Percentiles rank a stretch among this genome's conserved stretches.
phyloP scores from a whole-genome alignment of 1,140 invertebrate genomes.

The Sinonovacula constricta region DNA sequence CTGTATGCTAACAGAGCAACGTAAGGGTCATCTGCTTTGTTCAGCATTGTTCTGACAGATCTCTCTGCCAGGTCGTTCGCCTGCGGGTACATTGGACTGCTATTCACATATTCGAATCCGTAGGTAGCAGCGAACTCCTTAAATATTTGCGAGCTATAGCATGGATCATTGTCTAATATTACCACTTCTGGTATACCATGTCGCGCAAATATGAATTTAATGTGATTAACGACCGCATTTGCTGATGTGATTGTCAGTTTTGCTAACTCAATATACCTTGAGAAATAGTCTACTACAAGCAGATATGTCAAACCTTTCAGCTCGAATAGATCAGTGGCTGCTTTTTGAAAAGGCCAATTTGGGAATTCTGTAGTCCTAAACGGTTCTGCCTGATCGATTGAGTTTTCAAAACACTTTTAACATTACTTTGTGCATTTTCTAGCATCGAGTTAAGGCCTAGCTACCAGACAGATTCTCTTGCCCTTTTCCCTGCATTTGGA shows the following conservation, averaged over 20 bases:
- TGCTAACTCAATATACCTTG: constrained; percentile 42
- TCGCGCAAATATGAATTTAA: constrained; percentile 8
- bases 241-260: background rate
- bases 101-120: background rate
- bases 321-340: too few species aligned
- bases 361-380: too few species aligned
- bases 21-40: background rate
- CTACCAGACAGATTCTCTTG: constrained; percentile 53
- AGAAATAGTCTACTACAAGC: too few species aligned
- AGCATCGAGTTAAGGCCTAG: too few species aligned
- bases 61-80: too few species aligned
- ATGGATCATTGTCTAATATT: background rate
- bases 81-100: background rate
- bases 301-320: too few species aligned
- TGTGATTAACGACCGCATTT: background rate
- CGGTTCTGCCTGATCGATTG: too few species aligned
- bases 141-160: background rate
- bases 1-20: background rate
- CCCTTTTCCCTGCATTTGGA: constrained; percentile 44
- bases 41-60: constrained; percentile 1
- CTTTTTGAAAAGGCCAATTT: too few species aligned
- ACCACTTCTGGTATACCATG: constrained; percentile 3
- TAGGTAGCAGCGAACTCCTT: background rate
- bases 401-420: too few species aligned
- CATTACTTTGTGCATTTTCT: too few species aligned